Percentiles rank a stretch among this genome's conserved stretches.
Conservation (phyloP, 2,113 vertebrate species). For the Onychorhynchus coronatus region DNA sequence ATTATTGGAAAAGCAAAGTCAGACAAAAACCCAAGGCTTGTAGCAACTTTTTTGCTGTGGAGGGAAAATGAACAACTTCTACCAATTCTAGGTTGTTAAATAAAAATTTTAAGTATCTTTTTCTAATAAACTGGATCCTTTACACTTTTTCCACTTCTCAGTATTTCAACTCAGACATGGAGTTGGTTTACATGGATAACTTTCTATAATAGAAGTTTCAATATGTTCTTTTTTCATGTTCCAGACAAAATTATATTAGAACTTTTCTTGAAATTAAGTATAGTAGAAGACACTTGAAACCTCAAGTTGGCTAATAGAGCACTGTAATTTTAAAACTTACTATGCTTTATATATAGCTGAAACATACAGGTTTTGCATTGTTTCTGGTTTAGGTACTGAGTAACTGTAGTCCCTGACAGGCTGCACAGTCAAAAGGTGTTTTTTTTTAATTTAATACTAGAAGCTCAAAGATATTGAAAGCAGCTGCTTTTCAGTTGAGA, state of each 20-base stretch:
- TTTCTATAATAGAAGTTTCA: neutral
- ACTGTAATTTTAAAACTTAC: neutral
- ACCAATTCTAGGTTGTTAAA: neutral
- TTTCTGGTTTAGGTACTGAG: neutral
- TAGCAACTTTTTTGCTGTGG: neutral
- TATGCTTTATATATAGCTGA: neutral
- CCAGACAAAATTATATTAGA: neutral
- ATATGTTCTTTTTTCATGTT: neutral
- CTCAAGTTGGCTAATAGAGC: neutral
- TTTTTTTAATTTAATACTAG: neutral
- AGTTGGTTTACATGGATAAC: neutral
- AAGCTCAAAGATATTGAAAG: neutral
- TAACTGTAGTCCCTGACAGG: neutral
- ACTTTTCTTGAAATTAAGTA: neutral
- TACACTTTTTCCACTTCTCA: neutral
- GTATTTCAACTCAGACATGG: neutral
- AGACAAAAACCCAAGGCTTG: neutral
- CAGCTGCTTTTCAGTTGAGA: neutral
- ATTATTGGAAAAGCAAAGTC: neutral
- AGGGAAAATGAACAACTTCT: neutral
- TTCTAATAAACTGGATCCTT: neutral
- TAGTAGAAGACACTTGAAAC: neutral
- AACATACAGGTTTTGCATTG: neutral
- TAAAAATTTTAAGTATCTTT: neutral
- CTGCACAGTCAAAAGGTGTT: neutral